These are phyloP conservation scores for Lepetodrilus schrolli DNA, from an alignment of 2,888 invertebrate species.

Conservation along the genomic window DNA sequence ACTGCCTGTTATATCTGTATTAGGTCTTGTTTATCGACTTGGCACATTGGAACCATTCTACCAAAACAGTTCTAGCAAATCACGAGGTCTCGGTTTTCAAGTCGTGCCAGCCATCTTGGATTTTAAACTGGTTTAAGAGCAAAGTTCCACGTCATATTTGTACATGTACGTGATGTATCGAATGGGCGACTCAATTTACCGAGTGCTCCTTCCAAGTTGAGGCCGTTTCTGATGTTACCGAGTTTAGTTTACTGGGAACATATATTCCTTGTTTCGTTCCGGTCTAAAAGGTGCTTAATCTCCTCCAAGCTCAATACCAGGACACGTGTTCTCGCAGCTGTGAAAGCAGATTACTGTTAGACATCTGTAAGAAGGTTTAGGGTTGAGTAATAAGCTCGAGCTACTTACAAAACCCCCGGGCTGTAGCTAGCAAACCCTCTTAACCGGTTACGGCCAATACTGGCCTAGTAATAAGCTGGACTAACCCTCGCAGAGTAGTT, in stretches of 20 bases:
- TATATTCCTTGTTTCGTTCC: slow-evolving; percentile 11
- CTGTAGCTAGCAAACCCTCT: neutral
- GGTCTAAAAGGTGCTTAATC: neutral
- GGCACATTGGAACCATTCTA: neutral
- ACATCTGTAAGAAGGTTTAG: slow-evolving; percentile 4
- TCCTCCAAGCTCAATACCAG: neutral
- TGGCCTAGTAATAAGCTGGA: neutral
- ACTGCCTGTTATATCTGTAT: too few relatives aligned
- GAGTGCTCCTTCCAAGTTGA: neutral
- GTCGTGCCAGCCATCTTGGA: slow-evolving; percentile 9
- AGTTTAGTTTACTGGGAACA: neutral
- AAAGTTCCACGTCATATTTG: too few relatives aligned
- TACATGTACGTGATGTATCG: neutral
- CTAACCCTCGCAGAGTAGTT: neutral
- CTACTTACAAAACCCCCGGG: neutral
- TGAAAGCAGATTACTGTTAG: neutral
- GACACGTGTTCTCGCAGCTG: neutral
- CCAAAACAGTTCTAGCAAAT: too few relatives aligned
- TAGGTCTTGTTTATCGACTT: too few relatives aligned
- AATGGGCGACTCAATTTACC: slow-evolving; percentile 1
- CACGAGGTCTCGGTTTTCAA: neutral
- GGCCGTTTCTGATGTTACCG: slow-evolving; percentile 3
- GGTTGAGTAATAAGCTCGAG: slow-evolving; percentile 4
- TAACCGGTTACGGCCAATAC: neutral
- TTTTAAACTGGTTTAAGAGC: too few relatives aligned